Evolutionary conservation across 2,888 invertebrate genomes (phyloP), one percentile per base, ranked within the genome.

Genomic region (Cryptus viduatorius): DNA sequence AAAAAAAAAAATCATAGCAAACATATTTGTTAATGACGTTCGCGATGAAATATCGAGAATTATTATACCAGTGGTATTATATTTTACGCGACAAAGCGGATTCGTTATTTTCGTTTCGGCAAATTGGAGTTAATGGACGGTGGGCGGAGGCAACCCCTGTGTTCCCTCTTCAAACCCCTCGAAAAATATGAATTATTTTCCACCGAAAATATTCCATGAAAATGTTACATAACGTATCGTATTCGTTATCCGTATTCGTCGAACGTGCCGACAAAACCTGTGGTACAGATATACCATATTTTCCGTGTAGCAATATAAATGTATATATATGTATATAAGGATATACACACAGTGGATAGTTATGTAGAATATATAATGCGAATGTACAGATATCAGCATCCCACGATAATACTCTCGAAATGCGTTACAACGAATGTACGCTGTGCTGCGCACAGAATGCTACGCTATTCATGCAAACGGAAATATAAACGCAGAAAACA

Each of bases 41-140:
- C 78, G 42, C 65, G 56, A 44, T 48, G 78, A 68, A 75, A 78
- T 48, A 56, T 46, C 19, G 31, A 53, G 61, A 81, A 75, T 81
- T 75, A 71, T 84, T 61, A 44, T 78, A 24, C 46, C 59, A n/a
- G 53, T 46, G 59, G 61, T 77, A 78, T 73, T 64, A 61, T 73
- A 81, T 50, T 81, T 64, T 61, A 81, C 31, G 68, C 24, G 48
- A 59, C 46, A 84, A 84, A 65, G 73, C 73, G 29, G 73, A 71
- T 82, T 82, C 71, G 81, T 82, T 84, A 75, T 75, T 75, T 77
- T 73, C 16, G 42, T 78, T 81, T 50, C 29, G 19, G 65, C 69
- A 75, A 79, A 78, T 69, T 78, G 69, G 48, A 75, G 78, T 82
- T 84, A 79, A 81, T 81, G 78, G 65, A 69, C 68, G 81, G 48